phyloP scores from a whole-genome alignment of 2,797 vertebrate species.

The Pipistrellus pipistrellus region DNA sequence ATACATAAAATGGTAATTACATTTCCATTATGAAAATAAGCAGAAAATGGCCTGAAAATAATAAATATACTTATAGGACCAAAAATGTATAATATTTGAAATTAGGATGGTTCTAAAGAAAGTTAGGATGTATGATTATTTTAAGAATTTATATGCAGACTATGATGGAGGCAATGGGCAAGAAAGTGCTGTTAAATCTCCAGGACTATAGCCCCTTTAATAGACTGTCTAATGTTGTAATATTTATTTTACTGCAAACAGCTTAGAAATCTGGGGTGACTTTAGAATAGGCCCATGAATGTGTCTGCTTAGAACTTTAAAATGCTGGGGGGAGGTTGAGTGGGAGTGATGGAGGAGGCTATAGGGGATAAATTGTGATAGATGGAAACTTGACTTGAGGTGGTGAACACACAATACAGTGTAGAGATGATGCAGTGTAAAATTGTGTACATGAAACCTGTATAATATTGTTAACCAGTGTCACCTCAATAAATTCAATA shows the following conservation, averaged over 20 bases:
- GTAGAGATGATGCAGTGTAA: background rate
- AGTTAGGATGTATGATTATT: background rate
- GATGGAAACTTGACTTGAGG: background rate
- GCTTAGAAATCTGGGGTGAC: background rate
- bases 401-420: background rate
- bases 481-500: background rate
- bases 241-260: background rate
- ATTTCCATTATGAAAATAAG: background rate
- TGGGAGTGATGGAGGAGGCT: background rate
- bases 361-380: background rate
- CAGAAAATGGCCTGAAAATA: conserved; percentile 17
- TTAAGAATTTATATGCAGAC: background rate
- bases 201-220: background rate
- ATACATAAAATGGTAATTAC: background rate
- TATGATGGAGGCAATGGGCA: background rate
- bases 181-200: background rate
- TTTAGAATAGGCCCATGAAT: background rate
- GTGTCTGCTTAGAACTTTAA: background rate
- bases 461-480: background rate
- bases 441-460: background rate
- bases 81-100: background rate
- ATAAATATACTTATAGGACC: background rate
- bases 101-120: background rate
- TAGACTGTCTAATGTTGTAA: background rate
- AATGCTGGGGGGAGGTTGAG: background rate